These are phyloP conservation scores for pig (Sus scrofa) DNA, from an alignment of 2,113 vertebrate species.

Conservation along the genomic window DNA sequence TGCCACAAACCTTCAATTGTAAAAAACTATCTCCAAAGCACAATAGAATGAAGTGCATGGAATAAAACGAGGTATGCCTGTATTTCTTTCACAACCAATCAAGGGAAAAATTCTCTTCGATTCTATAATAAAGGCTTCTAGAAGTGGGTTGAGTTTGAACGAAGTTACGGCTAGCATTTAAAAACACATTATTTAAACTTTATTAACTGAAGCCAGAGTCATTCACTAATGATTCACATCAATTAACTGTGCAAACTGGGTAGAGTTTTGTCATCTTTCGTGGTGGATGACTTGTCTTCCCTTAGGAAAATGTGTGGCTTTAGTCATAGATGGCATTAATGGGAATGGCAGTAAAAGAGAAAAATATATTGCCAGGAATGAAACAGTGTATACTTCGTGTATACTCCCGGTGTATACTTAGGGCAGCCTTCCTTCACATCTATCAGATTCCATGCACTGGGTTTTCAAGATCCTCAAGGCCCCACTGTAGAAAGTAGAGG, in stretches of 20 bases:
- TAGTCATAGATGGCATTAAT: neutral
- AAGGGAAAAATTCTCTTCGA: neutral
- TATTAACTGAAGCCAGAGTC: neutral
- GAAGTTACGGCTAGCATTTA: neutral
- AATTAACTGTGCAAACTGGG: neutral
- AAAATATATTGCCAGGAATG: conserved; percentile 46
- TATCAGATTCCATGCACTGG: neutral
- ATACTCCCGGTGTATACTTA: neutral
- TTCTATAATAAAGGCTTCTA: neutral
- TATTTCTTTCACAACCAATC: neutral
- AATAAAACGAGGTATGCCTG: neutral
- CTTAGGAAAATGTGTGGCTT: conserved; percentile 22
- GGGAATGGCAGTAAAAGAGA: conserved; percentile 17
- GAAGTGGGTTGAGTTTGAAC: conserved; percentile 31
- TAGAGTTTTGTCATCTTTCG: neutral
- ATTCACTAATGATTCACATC: conserved; percentile 5
- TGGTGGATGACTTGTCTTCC: neutral
- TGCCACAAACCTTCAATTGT: neutral
- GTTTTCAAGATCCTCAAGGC: conserved; percentile 22
- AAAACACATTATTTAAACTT: conserved; percentile 6
- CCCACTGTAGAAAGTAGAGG: conserved; percentile 18
- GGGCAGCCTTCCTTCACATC: neutral
- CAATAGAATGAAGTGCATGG: neutral
- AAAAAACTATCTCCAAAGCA: neutral
- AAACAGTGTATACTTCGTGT: no score